Evolutionary conservation across 2,888 invertebrate species (phyloP).

Genomic region (Pilophorus perplexus): DNA sequence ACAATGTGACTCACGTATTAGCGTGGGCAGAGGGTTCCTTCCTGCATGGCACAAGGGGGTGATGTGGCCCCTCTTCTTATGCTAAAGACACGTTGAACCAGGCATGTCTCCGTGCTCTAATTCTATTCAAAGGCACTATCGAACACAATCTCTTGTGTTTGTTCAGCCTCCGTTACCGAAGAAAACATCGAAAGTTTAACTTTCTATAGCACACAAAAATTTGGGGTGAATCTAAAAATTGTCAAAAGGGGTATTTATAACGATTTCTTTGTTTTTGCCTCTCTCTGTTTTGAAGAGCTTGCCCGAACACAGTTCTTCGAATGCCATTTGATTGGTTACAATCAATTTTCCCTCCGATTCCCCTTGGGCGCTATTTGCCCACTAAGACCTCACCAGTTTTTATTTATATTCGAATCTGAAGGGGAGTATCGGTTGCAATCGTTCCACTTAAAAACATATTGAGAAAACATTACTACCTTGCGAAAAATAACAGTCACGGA

Average conservation of each 20-base stretch:
- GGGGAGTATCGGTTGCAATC: slow-evolving; percentile 8
- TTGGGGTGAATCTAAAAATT: too few relatives aligned
- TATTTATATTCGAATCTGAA: slow-evolving; percentile 1
- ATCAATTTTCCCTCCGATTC: neutral
- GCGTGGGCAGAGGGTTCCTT: slow-evolving; percentile 28
- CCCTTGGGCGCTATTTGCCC: neutral
- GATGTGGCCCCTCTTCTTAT: neutral
- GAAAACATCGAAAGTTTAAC: too few relatives aligned
- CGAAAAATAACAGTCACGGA: slow-evolving; percentile 10
- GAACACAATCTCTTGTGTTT: too few relatives aligned
- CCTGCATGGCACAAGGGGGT: neutral
- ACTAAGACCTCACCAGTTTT: slow-evolving; percentile 1
- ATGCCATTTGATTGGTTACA: too few relatives aligned
- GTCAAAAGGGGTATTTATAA: too few relatives aligned
- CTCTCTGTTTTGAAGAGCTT: neutral
- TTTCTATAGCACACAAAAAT: too few relatives aligned
- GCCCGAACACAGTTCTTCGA: too few relatives aligned
- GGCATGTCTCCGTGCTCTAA: neutral
- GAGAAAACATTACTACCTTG: slow-evolving; percentile 31
- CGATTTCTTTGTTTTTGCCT: neutral
- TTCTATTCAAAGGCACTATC: too few relatives aligned
- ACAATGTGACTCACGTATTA: slow-evolving; percentile 38
- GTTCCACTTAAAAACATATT: slow-evolving; percentile 32
- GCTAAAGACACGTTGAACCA: neutral
- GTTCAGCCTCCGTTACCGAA: too few relatives aligned